A percentile compares a stretch with the other conserved stretches of the same genome.
phyloP scores from a whole-genome alignment of 23 tunicate species.

The Styela plicata region DNA sequence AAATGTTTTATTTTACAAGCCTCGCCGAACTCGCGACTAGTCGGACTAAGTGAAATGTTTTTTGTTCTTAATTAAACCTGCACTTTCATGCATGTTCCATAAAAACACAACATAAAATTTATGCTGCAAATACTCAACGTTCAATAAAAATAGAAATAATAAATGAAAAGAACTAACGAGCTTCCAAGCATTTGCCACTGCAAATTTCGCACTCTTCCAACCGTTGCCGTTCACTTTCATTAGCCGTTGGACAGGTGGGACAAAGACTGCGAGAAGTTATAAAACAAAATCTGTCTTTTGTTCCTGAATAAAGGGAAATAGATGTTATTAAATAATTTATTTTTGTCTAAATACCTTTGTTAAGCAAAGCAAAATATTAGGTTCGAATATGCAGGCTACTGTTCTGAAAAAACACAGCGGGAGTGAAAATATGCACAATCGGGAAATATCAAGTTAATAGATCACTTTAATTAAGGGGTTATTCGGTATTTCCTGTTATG shows the following conservation, averaged over 20 bases:
- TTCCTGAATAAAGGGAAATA: neutral
- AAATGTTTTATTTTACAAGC: too few species aligned
- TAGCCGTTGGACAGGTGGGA: neutral
- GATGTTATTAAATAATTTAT: neutral
- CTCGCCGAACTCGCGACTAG: too few species aligned
- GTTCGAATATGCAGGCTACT: too few species aligned
- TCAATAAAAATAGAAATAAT: too few species aligned
- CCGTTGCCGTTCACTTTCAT: neutral
- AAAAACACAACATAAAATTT: neutral
- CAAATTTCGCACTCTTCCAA: neutral
- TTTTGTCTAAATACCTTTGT: too few species aligned
- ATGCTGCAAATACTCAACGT: neutral
- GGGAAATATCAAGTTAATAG: neutral
- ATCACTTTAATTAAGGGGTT: too few species aligned
- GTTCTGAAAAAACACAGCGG: too few species aligned
- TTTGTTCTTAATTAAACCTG: too few species aligned
- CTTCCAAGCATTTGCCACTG: neutral
- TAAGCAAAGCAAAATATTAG: too few species aligned
- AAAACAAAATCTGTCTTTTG: neutral
- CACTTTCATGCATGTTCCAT: neutral
- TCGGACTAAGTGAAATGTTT: too few species aligned
- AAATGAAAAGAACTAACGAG: neutral
- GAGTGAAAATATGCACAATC: neutral
- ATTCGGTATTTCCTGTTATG: too few species aligned
- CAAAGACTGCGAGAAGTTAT: neutral